Evolutionary conservation across 1,140 invertebrate genomes (phyloP).

Genomic region (Hycleus phaleratus): DNA sequence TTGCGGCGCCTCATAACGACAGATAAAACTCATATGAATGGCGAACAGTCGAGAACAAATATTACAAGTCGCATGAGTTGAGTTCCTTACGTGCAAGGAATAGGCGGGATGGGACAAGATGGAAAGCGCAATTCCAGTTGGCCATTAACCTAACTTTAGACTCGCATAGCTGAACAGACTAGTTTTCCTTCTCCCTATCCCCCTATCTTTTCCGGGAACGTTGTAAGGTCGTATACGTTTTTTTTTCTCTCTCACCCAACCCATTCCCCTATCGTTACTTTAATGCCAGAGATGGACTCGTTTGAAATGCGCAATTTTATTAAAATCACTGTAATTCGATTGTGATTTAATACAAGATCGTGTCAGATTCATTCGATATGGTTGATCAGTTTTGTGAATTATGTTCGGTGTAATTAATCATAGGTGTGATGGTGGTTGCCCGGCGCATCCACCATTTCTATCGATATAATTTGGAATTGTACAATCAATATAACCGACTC

Average conservation of each 20-base stretch:
- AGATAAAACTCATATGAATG: conserved; percentile 38
- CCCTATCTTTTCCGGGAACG: conserved; percentile 1
- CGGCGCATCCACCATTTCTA: conserved; percentile 1
- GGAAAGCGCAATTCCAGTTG: conserved; percentile 38
- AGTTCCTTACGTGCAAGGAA: conserved; percentile 40
- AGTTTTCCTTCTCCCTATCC: conserved; percentile 30
- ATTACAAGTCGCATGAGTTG: conserved; percentile 41
- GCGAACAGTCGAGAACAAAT: conserved; percentile 36
- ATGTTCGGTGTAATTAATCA: background rate
- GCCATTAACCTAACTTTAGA: conserved; percentile 39
- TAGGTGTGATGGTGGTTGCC: background rate
- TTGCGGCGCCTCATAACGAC: conserved; percentile 31
- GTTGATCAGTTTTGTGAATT: too few relatives aligned
- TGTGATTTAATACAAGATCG: too few relatives aligned
- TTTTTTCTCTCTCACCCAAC: conserved; percentile 2
- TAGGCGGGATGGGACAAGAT: conserved; percentile 39
- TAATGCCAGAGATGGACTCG: background rate
- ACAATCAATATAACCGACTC: background rate
- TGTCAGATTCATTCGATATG: too few relatives aligned
- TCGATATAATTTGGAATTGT: too few relatives aligned
- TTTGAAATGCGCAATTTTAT: too few relatives aligned
- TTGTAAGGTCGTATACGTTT: conserved; percentile 7
- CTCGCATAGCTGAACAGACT: conserved; percentile 37
- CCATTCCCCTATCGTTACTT: background rate
- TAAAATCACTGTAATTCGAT: too few relatives aligned